Percentiles rank a stretch among this genome's conserved stretches.
phyloP scores from a whole-genome alignment of 2,797 vertebrate genomes.

The Eidolon dupreanum region DNA sequence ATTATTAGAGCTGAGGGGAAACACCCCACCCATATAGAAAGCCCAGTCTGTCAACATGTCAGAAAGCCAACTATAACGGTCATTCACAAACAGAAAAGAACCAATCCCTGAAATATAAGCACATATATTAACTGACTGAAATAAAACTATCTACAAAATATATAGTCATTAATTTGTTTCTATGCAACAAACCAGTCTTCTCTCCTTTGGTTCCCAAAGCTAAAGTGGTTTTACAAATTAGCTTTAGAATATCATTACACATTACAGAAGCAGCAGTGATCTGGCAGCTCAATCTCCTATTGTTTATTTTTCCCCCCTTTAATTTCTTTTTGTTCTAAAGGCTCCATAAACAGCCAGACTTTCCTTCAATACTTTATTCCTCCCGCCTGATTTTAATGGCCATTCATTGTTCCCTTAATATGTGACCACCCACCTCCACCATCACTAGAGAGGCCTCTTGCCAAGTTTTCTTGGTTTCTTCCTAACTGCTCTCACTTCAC shows the following conservation, averaged over 20 bases:
- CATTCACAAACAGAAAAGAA: constrained; percentile 26
- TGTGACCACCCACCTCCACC: neutral
- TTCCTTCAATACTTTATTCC: constrained; percentile 57
- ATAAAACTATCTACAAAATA: neutral
- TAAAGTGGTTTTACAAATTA: neutral
- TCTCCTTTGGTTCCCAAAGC: neutral
- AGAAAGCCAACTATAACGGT: neutral
- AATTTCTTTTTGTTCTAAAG: constrained; percentile 13
- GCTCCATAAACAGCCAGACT: neutral
- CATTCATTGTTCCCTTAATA: constrained; percentile 70
- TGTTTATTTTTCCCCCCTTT: constrained; percentile 50
- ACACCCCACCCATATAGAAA: neutral
- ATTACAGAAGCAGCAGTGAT: constrained; percentile 51
- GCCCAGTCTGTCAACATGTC: neutral
- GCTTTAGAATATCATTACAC: constrained; percentile 54
- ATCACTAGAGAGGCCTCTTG: neutral
- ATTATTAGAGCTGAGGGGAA: neutral
- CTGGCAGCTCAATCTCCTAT: constrained; percentile 13
- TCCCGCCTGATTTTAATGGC: constrained; percentile 43
- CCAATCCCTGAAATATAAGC: neutral
- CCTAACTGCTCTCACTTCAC: constrained; percentile 41
- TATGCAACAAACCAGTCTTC: neutral
- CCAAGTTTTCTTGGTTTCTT: neutral
- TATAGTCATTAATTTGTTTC: neutral
- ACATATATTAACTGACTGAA: neutral